These are phyloP conservation scores for Brachyptera risi DNA, from an alignment of 2,888 invertebrate species.

Conservation along the genomic window DNA sequence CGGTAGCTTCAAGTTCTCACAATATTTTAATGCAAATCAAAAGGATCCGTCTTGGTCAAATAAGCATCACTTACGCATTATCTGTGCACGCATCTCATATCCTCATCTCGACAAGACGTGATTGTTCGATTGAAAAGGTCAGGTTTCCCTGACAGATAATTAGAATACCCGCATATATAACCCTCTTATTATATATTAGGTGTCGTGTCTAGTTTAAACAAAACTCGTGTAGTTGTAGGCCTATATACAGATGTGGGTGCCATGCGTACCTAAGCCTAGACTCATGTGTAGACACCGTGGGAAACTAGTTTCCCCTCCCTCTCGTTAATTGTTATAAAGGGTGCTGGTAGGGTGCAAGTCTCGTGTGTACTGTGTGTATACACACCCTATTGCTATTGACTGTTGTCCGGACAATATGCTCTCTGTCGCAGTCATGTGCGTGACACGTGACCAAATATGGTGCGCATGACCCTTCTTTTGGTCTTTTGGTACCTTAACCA, in stretches of 20 bases:
- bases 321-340: no score
- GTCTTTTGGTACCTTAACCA: no score
- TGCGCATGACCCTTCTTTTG: no score
- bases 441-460: background rate
- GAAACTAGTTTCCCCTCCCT: constrained; percentile 1
- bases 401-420: constrained; percentile 19
- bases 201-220: constrained; percentile 1
- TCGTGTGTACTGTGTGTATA: background rate
- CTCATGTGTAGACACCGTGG: background rate
- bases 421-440: background rate
- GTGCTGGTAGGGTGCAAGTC: no score
- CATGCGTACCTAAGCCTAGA: background rate
- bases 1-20: no score
- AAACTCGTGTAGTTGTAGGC: background rate
- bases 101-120: background rate
- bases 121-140: constrained; percentile 13
- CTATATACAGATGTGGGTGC: no score
- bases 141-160: constrained; percentile 13
- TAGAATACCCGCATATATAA: constrained; percentile 11
- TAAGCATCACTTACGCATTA: no score
- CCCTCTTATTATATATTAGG: constrained; percentile 5
- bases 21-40: no score
- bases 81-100: background rate
- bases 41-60: no score
- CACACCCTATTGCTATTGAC: constrained; percentile 7